Base-by-base conservation (phyloP, 1,140 invertebrate species). In the Cydia strobilella region DNA sequence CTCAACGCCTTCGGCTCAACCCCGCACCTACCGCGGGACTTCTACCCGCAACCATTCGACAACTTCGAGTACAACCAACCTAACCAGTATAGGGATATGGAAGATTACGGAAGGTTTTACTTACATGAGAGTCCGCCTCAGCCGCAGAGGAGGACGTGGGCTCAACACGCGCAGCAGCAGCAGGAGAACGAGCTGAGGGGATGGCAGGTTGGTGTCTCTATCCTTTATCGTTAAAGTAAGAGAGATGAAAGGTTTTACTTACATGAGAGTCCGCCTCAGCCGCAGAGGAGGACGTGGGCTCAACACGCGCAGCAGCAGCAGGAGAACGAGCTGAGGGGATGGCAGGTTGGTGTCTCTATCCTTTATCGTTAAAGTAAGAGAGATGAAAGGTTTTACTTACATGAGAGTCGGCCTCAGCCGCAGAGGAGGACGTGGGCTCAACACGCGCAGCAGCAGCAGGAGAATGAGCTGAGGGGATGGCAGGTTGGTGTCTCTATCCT, bases 351-450 rank as follows among this genome's bases (percentile, higher is more conserved):
- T 39, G n/a, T n/a, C n/a, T n/a, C n/a, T n/a, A n/a, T n/a, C n/a
- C n/a, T n/a, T n/a, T n/a, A n/a, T n/a, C n/a, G n/a, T n/a, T n/a
- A n/a, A n/a, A n/a, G n/a, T n/a, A n/a, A n/a, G 25, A 27, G 25
- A 27, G 25, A 3, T 27, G 25, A 27, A 2, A 27, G 65, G 45
- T 48, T 48, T n/a, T 15, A 48, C 90, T 91, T 97, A 78, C 96
- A 97, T 84, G 96, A 96, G 72, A 84, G 85, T 7, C 88, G 93
- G 54, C 94, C 94, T 76, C 94, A 93, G 79, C 92, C 95, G 71
- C 95, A 95, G 86, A 93, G 96, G 74, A 92, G 95, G 80, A 96
- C 96, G 5, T 96, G 96, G 96, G 94, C 95, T 59, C 96, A 96
- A 79, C 95, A 96, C 81, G 93, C 95, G 31, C 94, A 94, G 9